These are phyloP conservation scores for Ceratina japonica DNA, from an alignment of 1,140 invertebrate species.

Conservation along the genomic window DNA sequence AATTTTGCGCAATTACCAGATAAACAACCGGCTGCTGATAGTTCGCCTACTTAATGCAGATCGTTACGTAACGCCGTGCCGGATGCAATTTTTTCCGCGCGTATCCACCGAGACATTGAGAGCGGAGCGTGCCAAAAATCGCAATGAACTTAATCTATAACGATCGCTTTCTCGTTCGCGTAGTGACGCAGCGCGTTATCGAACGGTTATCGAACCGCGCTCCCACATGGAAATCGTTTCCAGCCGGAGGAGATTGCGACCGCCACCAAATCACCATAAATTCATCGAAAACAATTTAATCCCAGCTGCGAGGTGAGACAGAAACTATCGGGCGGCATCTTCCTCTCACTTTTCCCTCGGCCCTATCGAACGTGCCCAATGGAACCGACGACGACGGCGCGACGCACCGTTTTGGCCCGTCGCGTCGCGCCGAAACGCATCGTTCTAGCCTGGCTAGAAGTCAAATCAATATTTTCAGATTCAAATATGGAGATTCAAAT, in stretches of 20 bases:
- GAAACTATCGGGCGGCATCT: conserved; percentile 57
- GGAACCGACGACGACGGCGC: neutral
- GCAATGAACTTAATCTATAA: neutral
- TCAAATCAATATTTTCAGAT: conserved; percentile 69
- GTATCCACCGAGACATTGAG: neutral
- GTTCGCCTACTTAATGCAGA: conserved; percentile 37
- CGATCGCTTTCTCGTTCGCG: conserved; percentile 10
- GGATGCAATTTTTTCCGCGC: neutral
- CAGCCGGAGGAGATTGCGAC: conserved; percentile 40
- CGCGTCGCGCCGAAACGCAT: conserved; percentile 41
- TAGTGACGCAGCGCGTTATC: no score
- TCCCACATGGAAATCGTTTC: conserved; percentile 31
- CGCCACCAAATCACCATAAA: conserved; percentile 53
- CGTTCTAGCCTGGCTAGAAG: conserved; percentile 35
- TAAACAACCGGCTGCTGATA: neutral
- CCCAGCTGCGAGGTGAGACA: conserved; percentile 27
- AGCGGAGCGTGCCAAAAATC: neutral
- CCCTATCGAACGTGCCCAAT: conserved; percentile 35
- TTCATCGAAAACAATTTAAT: conserved; percentile 64
- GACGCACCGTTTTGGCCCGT: neutral
- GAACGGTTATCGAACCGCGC: conserved; percentile 2
- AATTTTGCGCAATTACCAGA: conserved; percentile 41
- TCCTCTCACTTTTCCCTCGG: conserved; percentile 35
- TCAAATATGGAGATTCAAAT: conserved; percentile 70
- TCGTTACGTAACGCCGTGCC: conserved; percentile 18